Conservation (phyloP, 2,888 invertebrate genomes). For the Clanis bilineata region DNA sequence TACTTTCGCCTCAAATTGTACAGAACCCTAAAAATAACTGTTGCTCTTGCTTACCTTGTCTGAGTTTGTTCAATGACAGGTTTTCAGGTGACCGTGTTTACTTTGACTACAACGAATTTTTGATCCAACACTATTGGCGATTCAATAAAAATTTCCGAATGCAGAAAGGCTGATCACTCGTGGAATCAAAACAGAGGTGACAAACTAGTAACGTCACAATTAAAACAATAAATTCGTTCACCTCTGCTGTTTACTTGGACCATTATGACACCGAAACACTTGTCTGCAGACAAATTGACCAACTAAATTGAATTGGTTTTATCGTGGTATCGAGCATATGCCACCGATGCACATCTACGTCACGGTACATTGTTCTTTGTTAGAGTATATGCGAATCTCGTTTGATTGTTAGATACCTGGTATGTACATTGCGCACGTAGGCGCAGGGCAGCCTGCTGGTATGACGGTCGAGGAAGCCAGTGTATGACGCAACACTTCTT, state of each 20-base stretch:
- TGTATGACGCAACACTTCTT: conserved; percentile 15
- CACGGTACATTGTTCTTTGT: neutral
- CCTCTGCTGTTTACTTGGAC: conserved; percentile 7
- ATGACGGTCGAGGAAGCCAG: neutral
- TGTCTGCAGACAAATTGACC: conserved; percentile 9
- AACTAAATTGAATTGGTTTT: conserved; percentile 6
- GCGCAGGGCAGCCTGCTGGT: neutral
- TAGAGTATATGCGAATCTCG: neutral
- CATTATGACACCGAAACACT: neutral
- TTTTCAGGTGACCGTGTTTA: conserved; percentile 40
- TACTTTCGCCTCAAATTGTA: conserved; percentile 10
- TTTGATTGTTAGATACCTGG: no score
- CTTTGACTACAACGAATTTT: conserved; percentile 37
- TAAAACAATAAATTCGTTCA: neutral
- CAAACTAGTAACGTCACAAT: neutral
- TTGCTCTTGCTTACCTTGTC: conserved; percentile 48
- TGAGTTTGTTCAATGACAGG: conserved; percentile 49
- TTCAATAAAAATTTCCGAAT: conserved; percentile 14
- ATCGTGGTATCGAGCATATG: neutral
- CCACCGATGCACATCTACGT: neutral
- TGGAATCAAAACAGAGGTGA: neutral
- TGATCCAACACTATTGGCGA: conserved; percentile 31
- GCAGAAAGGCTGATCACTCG: neutral
- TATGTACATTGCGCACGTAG: neutral
- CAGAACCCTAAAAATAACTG: conserved; percentile 40